Evolutionary conservation across 2,113 vertebrate genomes (phyloP).

Genomic region (Ceyx cyanopectus): DNA sequence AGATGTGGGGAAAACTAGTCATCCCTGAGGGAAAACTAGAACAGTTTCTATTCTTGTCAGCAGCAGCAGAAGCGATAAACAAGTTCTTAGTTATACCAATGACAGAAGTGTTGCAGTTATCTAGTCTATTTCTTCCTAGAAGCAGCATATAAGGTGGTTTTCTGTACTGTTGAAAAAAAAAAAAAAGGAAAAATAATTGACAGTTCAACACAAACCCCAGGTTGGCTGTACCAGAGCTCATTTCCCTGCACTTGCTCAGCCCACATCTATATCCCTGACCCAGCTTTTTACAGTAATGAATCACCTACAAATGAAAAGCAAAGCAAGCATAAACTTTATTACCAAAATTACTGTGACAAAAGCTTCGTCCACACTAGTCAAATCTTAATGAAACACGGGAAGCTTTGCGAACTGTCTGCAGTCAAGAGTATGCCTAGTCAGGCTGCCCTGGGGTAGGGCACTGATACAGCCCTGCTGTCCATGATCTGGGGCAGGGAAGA

Average conservation of each 20-base stretch:
- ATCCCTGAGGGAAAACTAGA: not conserved
- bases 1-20: not conserved
- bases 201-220: not conserved
- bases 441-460: not conserved
- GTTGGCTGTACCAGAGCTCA: not conserved
- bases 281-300: not conserved
- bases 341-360: not conserved
- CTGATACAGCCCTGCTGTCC: not conserved
- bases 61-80: not conserved
- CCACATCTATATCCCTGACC: not conserved
- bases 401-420: not conserved
- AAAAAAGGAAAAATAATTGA: not conserved
- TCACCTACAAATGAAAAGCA: not conserved
- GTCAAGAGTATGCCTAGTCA: not conserved
- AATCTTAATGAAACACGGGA: not conserved
- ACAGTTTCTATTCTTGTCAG: not conserved
- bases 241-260: not conserved
- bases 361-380: not conserved
- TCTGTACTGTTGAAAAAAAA: not conserved
- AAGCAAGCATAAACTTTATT: not conserved
- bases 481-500: not conserved
- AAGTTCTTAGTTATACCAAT: not conserved
- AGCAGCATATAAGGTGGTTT: not conserved
- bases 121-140: not conserved
- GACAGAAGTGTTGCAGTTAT: not conserved